phyloP scores from a whole-genome alignment of 2,797 vertebrate genomes.

The Anguilla megastoma region DNA sequence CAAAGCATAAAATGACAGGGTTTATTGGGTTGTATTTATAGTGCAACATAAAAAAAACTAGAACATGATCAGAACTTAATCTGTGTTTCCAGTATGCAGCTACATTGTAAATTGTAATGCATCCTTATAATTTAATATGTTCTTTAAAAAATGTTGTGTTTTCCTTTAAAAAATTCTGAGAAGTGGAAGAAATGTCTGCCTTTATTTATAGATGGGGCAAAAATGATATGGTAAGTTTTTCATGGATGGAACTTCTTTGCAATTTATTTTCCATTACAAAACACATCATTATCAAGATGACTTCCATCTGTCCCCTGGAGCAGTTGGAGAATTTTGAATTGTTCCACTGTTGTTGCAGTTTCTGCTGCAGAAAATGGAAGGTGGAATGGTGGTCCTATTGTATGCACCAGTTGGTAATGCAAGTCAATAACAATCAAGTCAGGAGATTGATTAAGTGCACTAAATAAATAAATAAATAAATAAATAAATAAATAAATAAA shows the following conservation, averaged over 20 bases:
- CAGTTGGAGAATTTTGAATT: background rate
- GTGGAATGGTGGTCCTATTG: conserved; percentile 41
- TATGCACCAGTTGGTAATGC: conserved; percentile 43
- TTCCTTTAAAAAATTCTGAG: background rate
- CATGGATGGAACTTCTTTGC: conserved; percentile 34
- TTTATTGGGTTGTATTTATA: background rate
- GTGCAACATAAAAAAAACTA: background rate
- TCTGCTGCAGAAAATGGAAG: conserved; percentile 36
- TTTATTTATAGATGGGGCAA: conserved; percentile 8
- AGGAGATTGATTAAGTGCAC: background rate
- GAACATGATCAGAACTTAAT: background rate
- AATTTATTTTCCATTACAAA: conserved; percentile 61
- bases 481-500: background rate
- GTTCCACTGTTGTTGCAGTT: conserved; percentile 18
- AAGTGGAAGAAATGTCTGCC: background rate
- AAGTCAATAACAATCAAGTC: conserved; percentile 41
- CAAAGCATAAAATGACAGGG: background rate
- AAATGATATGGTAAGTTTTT: conserved; percentile 10
- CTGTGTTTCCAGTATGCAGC: background rate
- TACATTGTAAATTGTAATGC: background rate
- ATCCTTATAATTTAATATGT: background rate
- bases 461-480: background rate
- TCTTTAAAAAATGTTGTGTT: background rate
- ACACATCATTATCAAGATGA: conserved; percentile 49
- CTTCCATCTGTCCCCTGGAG: conserved; percentile 44